Evolutionary conservation across 2,113 vertebrate genomes (phyloP), one percentile per base, ranked within the genome.

Genomic region (Meleagris gallopavo): DNA sequence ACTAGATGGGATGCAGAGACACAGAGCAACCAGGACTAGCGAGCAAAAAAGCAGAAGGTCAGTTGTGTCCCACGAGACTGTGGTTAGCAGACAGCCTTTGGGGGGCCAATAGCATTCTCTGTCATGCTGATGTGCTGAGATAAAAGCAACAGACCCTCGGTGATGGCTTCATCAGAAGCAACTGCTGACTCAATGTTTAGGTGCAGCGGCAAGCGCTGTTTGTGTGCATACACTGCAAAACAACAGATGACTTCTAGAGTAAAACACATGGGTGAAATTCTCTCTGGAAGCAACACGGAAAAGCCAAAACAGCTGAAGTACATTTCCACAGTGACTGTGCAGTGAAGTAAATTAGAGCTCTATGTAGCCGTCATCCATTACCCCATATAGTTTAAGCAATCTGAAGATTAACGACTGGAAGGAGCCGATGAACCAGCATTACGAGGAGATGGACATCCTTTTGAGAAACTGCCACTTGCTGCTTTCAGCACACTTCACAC

Each of bases 231-330:
- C 77, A 89, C 0, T 73, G 70, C 58, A 76, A 95, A 96, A 93
- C 89, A 94, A 76, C 81, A 90, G 93, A 92, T 85, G 89, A 96
- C 66, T 94, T 86, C 61, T 54, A 43, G 73, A 93, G 83, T 32
- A 77, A 93, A 94, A 88, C 80, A 90, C 76, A 74, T 10, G 30
- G 70, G 46, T 32, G 80, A 76, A 89, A 75, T 46, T 93, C 66
- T 83, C 77, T 88, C 81, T 77, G 0, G 13, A 77, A 86, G 88
- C 61, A 83, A 84, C 6, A 90, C 24, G 86, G 69, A 58, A 83
- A 65, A 92, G 58, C 36, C 62, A 32, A 93, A 87, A 55, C 20
- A 87, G 61, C 80, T 83, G 75, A 10, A 66, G n/a, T 64, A 60
- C 21, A 40, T 71, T 73, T 69, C 50, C 73, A 84, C 54, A 74